Evolutionary conservation across 1,140 invertebrate genomes (phyloP), one percentile per base, ranked within the genome.

Genomic region (Drosophila lacertosa): DNA sequence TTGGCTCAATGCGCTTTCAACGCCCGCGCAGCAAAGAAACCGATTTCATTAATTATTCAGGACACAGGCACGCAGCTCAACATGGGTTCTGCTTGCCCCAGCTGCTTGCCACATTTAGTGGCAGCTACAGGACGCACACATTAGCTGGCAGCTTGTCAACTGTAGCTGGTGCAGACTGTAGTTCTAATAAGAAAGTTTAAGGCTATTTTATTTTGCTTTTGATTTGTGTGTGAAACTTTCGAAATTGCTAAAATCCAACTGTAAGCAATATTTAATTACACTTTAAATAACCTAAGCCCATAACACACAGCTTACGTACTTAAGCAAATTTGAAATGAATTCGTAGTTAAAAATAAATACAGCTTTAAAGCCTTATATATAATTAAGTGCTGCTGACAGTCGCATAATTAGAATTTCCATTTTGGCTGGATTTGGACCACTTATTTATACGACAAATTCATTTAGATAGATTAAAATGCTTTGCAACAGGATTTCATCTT

Each of bases 11-110:
- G 65, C 48, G 37, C 60, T 59, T 58, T 59, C 54, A 45, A 39
- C 45, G 26, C 64, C 42, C 40, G 47, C 6, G 26, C 47, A 35
- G 55, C 15, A 53, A 54, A 62, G 51, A 54, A 62, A 45, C 42
- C 68, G 78, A 70, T 77, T 74, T 82, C 74, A 77, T 82, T 82
- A 82, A 82, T 78, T 83, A 82, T 82, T 83, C 78, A 83, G 58
- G 37, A 47, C 78, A 83, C 74, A 69, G 70, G 55, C 16, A 40
- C 18, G 18, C 58, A 42, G 45, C 53, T 57, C n/a, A n/a, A n/a
- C n/a, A n/a, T n/a, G n/a, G n/a, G n/a, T n/a, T 40, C 32, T 26
- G 35, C n/a, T 29, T 33, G 3, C 26, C 29, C 24, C 37, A 57
- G 24, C 39, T 32, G 6, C 18, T 20, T n/a, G 20, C 15, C 6